phyloP scores from a whole-genome alignment of 2,797 vertebrate genomes.

The Chrosomus eos region DNA sequence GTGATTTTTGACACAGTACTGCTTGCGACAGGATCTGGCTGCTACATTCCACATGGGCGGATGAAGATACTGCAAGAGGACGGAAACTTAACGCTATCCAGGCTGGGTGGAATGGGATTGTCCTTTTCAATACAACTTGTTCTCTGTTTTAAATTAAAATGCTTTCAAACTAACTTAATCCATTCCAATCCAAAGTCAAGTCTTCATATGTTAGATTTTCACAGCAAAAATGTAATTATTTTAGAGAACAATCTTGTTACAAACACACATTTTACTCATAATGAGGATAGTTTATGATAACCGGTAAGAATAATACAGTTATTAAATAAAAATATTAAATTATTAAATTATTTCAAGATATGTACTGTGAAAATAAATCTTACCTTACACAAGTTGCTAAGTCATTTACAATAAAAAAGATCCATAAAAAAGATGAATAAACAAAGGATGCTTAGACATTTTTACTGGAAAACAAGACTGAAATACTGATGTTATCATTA shows the following conservation, averaged over 20 bases:
- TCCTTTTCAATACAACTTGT: not conserved
- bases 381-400: not conserved
- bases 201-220: too few relatives aligned
- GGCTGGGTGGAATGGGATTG: not conserved
- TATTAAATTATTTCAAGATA: not conserved
- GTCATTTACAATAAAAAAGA: not conserved
- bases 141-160: not conserved
- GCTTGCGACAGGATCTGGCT: conserved; percentile 48
- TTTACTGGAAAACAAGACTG: not conserved
- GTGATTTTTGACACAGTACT: conserved; percentile 66
- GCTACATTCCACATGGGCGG: conserved; percentile 65
- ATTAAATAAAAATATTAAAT: not conserved
- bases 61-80: not conserved
- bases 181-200: not conserved
- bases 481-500: not conserved
- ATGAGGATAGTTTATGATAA: not conserved
- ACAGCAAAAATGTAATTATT: too few relatives aligned
- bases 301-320: not conserved
- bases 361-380: not conserved
- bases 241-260: not conserved
- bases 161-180: not conserved
- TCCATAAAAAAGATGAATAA: not conserved
- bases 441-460: not conserved
- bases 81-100: conserved; percentile 25
- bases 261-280: not conserved